Base-by-base conservation (phyloP, 2,113 vertebrate species). In the Prolemur simus region DNA sequence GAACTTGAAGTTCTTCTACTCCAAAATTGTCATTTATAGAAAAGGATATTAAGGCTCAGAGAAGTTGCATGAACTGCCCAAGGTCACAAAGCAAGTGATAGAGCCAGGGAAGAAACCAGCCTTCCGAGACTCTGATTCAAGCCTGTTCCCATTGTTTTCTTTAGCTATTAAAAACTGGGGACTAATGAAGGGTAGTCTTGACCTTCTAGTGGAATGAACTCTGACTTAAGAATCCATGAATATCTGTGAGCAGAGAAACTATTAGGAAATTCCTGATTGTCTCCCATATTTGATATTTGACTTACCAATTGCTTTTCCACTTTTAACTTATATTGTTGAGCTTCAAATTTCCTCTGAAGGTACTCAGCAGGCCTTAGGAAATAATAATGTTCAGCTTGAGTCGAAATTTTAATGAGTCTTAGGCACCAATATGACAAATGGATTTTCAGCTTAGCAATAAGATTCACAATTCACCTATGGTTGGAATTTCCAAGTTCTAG, bases 291-390 rank as follows among this genome's bases (percentile, higher is more conserved):
- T 49, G 34, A 1, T 88, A 80, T 96, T 97, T 95, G 87, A 97
- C 98, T 98, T 95, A 99, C 99, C 99, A 99, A 98, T 92, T 99
- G 99, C 95, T 99, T 99, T 98, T 99, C 99, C 77, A 99, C 99
- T 98, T 99, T 99, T 97, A 99, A 96, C 96, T 99, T 99, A 98
- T 99, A 99, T 94, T 98, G 99, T 87, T 98, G 98, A 73, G 99
- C 99, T 96, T 99, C 99, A 18, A 98, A 98, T 96, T 98, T 98
- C 96, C 99, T 99, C 97, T 99, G 99, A 96, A 99, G 98, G 85
- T 99, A 99, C 37, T 99, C 99, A 23, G 98, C 98, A 97, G 99
- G 97, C 96, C 99, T 99, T 96, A 82, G 94, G 37, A 97, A 98
- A 93, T 9, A 89, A 89, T 45, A 88, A 94, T 42, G 1, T 60